Base-by-base conservation (phyloP, 1,140 invertebrate genomes). In the Drosophila truncata region DNA sequence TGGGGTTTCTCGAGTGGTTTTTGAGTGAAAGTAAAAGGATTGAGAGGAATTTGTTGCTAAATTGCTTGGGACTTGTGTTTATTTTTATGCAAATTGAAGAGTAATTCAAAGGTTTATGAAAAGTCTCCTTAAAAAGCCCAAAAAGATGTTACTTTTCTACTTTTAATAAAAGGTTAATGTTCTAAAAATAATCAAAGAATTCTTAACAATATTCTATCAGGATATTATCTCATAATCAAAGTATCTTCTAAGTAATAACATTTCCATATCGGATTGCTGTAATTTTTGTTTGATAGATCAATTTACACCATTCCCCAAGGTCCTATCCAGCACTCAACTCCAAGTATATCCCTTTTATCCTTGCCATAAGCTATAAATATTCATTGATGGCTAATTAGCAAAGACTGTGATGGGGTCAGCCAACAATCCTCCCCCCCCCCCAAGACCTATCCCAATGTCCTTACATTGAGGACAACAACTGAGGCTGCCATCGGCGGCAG, bases 321-420 rank as follows among this genome's bases (percentile, higher is more conserved):
- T 0, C 5, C 14, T 9, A 29, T 29, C 16, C 61, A 27, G 65
- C 35, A 35, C 27, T 35, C n/a, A 42, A 25, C 70, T 31, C 52
- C 13, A 4, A n/a, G 52, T n/a, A 39, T 23, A 47, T 33, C 42
- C 63, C 64, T 18, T 41, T n/a, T n/a, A 46, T 35, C 33, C 37
- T 47, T 31, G 23, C 23, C 71, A 62, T 42, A 74, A 47, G 44
- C 55, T 37, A 84, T 88, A 78, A 90, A 88, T 84, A 87, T 84
- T 80, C 66, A 86, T 86, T 83, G 80, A 80, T 71, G 71, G 77
- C 78, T 84, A 81, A 84, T 90, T 81, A 74, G 58, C 62, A 44
- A 29, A 49, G 60, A 64, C 77, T 44, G 31, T 52, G 35, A 37
- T 46, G 58, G 37, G 63, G 41, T 41, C 78, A 75, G 35, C 33